Conservation (phyloP, 2,113 vertebrate species). For the Amblyornis subalaris region DNA sequence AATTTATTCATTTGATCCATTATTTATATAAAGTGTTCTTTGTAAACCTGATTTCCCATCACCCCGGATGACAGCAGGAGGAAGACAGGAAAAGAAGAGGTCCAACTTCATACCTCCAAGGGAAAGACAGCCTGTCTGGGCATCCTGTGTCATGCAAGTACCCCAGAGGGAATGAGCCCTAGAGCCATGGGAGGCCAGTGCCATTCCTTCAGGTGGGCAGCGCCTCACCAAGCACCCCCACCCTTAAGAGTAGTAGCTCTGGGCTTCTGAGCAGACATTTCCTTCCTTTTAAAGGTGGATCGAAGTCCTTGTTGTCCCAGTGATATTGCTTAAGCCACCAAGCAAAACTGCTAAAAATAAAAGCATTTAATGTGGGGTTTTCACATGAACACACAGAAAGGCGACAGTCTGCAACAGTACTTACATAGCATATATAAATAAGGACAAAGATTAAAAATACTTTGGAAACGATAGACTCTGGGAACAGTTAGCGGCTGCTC, state of each 20-base stretch:
- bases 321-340: background rate
- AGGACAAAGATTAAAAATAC: slow-evolving; percentile 41
- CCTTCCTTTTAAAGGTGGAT: background rate
- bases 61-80: slow-evolving; percentile 43
- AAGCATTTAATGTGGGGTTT: slow-evolving; percentile 59
- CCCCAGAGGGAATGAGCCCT: background rate
- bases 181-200: background rate
- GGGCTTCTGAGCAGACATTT: background rate
- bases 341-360: slow-evolving; percentile 51
- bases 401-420: slow-evolving; percentile 36
- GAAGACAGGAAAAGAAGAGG: slow-evolving; percentile 32
- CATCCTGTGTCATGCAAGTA: background rate
- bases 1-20: slow-evolving; percentile 65
- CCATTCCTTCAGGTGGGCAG: background rate
- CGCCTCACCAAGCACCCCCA: background rate
- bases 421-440: slow-evolving; percentile 48
- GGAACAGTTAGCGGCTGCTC: slow-evolving; percentile 41
- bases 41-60: slow-evolving; percentile 57
- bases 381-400: slow-evolving; percentile 33
- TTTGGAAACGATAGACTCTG: slow-evolving; percentile 7
- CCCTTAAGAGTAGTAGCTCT: background rate
- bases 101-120: background rate
- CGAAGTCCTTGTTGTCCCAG: background rate
- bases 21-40: slow-evolving; percentile 66
- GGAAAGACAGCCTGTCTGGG: background rate